Evolutionary conservation across 2,113 vertebrate species (phyloP), one percentile per base, ranked within the genome.

Genomic region (Melospiza melodia): DNA sequence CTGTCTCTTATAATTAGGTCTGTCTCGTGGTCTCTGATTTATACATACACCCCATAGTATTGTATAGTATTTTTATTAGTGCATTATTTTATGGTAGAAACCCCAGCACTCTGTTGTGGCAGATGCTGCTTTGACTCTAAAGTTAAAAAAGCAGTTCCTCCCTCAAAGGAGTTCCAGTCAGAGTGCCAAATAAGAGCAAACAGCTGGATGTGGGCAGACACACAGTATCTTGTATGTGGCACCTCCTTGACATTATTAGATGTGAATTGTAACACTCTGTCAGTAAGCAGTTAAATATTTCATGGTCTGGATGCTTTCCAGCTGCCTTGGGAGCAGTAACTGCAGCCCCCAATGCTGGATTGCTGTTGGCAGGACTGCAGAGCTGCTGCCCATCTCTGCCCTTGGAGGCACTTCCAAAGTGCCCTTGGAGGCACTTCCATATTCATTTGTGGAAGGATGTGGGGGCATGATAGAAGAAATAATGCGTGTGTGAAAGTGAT

Each of bases 151-250:
- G 20, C 63, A 82, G 49, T 61, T 95, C 35, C n/a, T 87, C 33
- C 66, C 92, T 95, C 67, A 35, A 6, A 95, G 90, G 79, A 54
- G 48, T 78, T 74, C 3, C 33, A 91, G 87, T 69, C 77, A 30
- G 67, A 94, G 77, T 77, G 68, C 84, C 92, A 6, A 90, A 24
- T 90, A 72, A 92, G 90, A 94, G 84, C 87, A 84, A 87, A 78
- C 86, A 90, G 80, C 93, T 89, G 95, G 83, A 72, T 67, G 83
- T 90, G 92, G 83, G 79, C 92, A 92, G 86, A 63, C 83, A 55
- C 5, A 1, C 67, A 51, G 83, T 49, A 52, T 92, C 79, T 90
- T 78, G 72, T 90, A 65, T 71, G 68, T 78, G 85, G 76, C 90
- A 96, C 82, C 90, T 96, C 90, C 61, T 27, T 52, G 91, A 75